phyloP scores from a whole-genome alignment of 2,797 vertebrate genomes.

The Hoplostethus atlanticus region DNA sequence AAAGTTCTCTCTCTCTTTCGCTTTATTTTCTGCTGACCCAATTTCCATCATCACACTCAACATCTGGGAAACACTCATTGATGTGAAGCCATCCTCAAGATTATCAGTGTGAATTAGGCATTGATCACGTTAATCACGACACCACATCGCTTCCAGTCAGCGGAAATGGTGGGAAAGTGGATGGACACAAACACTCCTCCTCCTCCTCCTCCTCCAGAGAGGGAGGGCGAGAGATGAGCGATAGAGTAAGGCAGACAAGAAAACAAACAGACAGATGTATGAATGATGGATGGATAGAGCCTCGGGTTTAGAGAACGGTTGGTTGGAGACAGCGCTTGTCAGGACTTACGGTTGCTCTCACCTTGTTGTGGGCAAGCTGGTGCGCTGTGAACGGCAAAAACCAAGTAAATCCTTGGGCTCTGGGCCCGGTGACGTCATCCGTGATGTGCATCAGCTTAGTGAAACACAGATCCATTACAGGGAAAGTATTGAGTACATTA shows the following conservation, averaged over 20 bases:
- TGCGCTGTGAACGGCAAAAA: slow-evolving; percentile 49
- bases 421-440: slow-evolving; percentile 10
- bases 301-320: slow-evolving; percentile 37
- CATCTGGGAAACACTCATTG: slow-evolving; percentile 50
- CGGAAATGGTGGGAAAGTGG: slow-evolving; percentile 51
- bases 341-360: slow-evolving; percentile 52
- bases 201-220: neutral
- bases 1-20: slow-evolving; percentile 12
- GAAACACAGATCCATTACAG: slow-evolving; percentile 23
- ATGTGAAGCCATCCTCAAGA: slow-evolving; percentile 42
- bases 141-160: slow-evolving; percentile 69
- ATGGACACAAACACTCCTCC: slow-evolving; percentile 40
- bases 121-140: slow-evolving; percentile 66
- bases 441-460: neutral
- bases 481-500: neutral
- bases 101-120: slow-evolving; percentile 71
- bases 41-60: slow-evolving; percentile 37
- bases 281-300: slow-evolving; percentile 56
- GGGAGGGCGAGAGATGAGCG: slow-evolving; percentile 23
- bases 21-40: slow-evolving; percentile 16
- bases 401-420: slow-evolving; percentile 15
- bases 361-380: slow-evolving; percentile 35
- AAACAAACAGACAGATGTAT: slow-evolving; percentile 50
- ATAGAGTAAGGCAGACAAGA: slow-evolving; percentile 14
- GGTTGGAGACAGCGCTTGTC: slow-evolving; percentile 40